Conservation (phyloP, 2,797 vertebrate species). For the Oreortyx pictus region DNA sequence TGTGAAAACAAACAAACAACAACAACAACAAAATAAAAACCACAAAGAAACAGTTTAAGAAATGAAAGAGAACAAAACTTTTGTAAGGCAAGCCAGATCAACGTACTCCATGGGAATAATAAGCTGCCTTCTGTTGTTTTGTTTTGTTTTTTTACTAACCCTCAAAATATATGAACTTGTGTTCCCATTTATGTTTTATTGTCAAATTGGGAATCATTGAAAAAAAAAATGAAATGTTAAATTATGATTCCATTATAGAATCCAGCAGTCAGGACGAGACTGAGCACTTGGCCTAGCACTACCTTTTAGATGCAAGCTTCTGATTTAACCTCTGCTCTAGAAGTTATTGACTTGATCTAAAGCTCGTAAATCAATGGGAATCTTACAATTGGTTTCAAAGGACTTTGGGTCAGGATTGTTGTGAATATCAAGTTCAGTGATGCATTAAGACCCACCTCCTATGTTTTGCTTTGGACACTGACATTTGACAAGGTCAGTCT, state of each 20-base stretch:
- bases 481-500: conserved; percentile 52
- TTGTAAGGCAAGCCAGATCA: not conserved
- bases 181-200: not conserved
- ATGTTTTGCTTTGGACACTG: conserved; percentile 32
- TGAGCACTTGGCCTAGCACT: not conserved
- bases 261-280: not conserved
- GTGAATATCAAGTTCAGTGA: not conserved
- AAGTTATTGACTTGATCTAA: conserved; percentile 1
- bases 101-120: not conserved
- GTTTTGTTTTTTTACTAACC: not conserved
- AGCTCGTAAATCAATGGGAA: not conserved
- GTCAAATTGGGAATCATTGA: not conserved
- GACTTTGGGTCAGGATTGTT: not conserved
- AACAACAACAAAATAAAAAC: too few species aligned
- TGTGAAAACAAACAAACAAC: not conserved
- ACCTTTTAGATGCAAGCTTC: not conserved
- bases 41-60: not conserved
- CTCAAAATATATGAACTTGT: not conserved
- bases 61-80: not conserved
- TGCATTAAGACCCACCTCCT: not conserved
- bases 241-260: not conserved
- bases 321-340: not conserved
- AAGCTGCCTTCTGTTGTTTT: not conserved
- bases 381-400: not conserved
- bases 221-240: not conserved